These are phyloP conservation scores for Cynopterus sphinx DNA, from an alignment of 2,797 vertebrate genomes.

Conservation along the genomic window DNA sequence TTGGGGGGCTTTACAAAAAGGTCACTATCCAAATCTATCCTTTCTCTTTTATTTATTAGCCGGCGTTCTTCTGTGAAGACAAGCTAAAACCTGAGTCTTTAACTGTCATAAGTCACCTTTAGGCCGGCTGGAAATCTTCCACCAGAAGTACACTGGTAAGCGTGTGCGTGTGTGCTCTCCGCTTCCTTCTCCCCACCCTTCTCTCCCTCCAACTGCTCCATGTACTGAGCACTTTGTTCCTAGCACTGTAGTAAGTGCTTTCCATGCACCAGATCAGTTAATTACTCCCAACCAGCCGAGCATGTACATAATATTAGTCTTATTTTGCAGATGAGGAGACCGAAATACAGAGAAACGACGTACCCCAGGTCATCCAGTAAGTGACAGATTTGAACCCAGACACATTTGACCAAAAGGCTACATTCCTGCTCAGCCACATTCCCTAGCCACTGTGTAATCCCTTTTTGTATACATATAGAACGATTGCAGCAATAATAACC, in stretches of 20 bases:
- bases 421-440: neutral
- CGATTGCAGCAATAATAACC: neutral
- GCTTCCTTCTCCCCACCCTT: neutral
- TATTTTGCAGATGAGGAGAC: neutral
- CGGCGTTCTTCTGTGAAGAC: neutral
- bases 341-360: neutral
- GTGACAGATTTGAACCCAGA: neutral
- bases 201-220: neutral
- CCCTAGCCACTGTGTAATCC: neutral
- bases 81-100: neutral
- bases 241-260: neutral
- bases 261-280: neutral
- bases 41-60: neutral
- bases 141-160: neutral
- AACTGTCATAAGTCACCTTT: neutral
- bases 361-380: neutral
- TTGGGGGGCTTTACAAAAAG: neutral
- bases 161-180: accelerated
- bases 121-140: neutral
- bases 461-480: neutral
- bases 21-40: neutral
- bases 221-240: neutral
- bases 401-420: neutral
- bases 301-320: neutral
- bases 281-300: neutral